phyloP scores from a whole-genome alignment of 2,888 invertebrate species.

The Falcaria lacertinaria region DNA sequence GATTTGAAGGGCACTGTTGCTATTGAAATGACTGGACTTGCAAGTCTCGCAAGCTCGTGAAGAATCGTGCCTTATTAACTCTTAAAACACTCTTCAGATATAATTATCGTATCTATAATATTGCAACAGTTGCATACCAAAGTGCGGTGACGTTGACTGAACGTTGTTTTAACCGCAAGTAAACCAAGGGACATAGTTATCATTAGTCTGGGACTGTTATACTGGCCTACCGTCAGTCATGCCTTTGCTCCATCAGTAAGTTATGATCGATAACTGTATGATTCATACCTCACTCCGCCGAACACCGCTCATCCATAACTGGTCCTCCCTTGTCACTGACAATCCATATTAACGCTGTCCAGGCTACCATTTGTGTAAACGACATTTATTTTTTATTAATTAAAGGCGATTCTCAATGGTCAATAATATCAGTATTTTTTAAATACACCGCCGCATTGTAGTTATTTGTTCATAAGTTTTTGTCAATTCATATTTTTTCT shows the following conservation, averaged over 20 bases:
- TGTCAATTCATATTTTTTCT: not conserved
- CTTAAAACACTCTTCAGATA: too few relatives aligned
- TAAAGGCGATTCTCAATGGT: not conserved
- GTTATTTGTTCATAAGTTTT: too few relatives aligned
- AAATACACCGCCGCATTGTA: too few relatives aligned
- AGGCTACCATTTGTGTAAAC: conserved; percentile 20
- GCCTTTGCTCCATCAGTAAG: conserved; percentile 62
- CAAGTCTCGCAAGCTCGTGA: too few relatives aligned
- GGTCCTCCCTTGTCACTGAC: conserved; percentile 44
- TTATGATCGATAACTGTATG: conserved; percentile 69
- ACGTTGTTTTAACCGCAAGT: conserved; percentile 11
- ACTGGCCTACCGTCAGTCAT: conserved; percentile 41
- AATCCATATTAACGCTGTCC: conserved; percentile 46
- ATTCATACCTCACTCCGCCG: conserved; percentile 39
- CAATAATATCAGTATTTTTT: too few relatives aligned
- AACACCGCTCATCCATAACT: conserved; percentile 53
- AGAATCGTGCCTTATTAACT: too few relatives aligned
- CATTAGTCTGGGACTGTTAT: conserved; percentile 30
- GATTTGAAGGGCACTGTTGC: too few relatives aligned
- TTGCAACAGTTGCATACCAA: not conserved
- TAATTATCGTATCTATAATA: not conserved
- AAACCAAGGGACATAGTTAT: conserved; percentile 17
- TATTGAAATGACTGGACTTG: too few relatives aligned
- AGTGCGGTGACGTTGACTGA: conserved; percentile 2
- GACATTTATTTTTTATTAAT: conserved; percentile 22